phyloP scores from a whole-genome alignment of 2,797 vertebrate genomes.

The Semaprochilodus insignis region DNA sequence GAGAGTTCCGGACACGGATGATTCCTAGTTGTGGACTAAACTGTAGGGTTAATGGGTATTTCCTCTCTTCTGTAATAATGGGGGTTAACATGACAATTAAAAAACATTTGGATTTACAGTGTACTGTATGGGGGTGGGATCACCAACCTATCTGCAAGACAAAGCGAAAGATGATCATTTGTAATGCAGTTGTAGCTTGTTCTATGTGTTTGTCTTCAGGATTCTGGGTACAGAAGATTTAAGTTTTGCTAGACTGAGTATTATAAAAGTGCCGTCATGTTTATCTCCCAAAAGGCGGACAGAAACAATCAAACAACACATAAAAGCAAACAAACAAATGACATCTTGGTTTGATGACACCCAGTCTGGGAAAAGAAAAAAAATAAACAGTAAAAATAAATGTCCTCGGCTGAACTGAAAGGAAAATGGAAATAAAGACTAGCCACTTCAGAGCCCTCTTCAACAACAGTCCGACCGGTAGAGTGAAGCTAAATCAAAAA shows the following conservation, averaged over 20 bases:
- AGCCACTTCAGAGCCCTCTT: conserved; percentile 44
- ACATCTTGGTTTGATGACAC: background rate
- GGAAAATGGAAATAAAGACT: conserved; percentile 37
- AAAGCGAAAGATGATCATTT: no score
- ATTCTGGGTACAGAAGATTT: background rate
- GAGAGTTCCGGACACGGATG: no score
- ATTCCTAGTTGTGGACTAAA: no score
- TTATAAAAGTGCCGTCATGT: background rate
- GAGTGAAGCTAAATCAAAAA: conserved; percentile 50
- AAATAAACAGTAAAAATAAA: background rate
- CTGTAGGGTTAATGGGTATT: no score
- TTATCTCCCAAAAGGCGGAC: background rate
- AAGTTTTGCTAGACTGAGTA: background rate
- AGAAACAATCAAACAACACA: background rate
- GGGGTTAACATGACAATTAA: no score
- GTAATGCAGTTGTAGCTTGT: background rate
- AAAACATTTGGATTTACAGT: no score
- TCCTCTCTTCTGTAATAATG: no score
- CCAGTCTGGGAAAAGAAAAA: background rate
- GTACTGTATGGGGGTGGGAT: no score
- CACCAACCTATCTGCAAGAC: background rate
- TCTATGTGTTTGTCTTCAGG: background rate
- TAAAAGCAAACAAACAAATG: background rate
- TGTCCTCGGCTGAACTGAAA: background rate
- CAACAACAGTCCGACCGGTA: conserved; percentile 39